phyloP scores from a whole-genome alignment of 2,113 vertebrate species.

The Reinhardtius hippoglossoides region DNA sequence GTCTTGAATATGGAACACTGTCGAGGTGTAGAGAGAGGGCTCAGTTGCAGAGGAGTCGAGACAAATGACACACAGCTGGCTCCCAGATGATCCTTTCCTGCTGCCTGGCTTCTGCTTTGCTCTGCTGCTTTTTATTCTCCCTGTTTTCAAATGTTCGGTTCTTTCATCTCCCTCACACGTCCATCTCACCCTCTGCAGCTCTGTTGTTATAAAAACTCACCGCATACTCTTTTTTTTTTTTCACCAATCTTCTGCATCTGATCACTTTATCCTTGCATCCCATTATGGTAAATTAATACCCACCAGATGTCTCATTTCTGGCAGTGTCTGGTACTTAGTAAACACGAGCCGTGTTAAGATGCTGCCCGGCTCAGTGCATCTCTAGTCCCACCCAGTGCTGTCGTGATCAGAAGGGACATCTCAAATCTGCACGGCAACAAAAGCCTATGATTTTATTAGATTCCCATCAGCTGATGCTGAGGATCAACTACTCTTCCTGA shows the following conservation, averaged over 20 bases:
- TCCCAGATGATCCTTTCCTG: constrained; percentile 62
- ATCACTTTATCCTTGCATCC: constrained; percentile 33
- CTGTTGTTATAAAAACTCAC: constrained; percentile 3
- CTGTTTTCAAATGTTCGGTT: constrained; percentile 33
- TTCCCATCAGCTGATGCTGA: neutral
- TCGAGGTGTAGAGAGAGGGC: constrained; percentile 21
- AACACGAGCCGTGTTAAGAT: constrained; percentile 13
- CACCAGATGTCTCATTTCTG: constrained; percentile 34
- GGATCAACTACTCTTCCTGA: neutral
- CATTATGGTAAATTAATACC: constrained; percentile 34
- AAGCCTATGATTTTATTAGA: neutral
- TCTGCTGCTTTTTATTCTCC: constrained; percentile 39
- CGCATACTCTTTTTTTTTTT: constrained; percentile 19
- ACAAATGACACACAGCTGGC: constrained; percentile 53
- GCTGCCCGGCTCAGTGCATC: neutral
- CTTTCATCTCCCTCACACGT: constrained; percentile 20
- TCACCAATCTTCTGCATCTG: constrained; percentile 9
- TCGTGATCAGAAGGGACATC: neutral
- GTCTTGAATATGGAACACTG: constrained; percentile 21
- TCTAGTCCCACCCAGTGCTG: constrained; percentile 10
- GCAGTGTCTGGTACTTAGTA: constrained; percentile 17
- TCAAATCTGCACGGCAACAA: constrained; percentile 2
- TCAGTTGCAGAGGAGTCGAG: constrained; percentile 44
- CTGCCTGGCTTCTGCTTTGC: constrained; percentile 68
- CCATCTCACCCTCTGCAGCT: constrained; percentile 14